Evolutionary conservation across 2,797 vertebrate species (phyloP).

Genomic region (Halcyon badia): DNA sequence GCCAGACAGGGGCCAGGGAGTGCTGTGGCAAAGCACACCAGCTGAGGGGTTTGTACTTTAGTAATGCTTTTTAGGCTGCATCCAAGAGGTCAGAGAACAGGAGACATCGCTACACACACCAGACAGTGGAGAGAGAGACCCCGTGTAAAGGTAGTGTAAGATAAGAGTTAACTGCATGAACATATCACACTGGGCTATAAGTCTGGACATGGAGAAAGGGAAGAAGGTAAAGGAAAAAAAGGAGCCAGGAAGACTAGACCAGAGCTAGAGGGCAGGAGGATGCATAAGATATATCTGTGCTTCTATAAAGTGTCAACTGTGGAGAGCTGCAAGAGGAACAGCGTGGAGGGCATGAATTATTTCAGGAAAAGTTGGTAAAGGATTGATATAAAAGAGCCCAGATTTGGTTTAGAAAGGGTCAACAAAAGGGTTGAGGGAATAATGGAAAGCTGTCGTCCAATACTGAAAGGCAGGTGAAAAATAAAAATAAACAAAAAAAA

Average conservation of each 20-base stretch:
- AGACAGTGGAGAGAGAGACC: neutral
- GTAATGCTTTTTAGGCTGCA: neutral
- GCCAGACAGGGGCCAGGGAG: accelerated
- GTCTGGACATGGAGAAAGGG: neutral
- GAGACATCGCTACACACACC: accelerated
- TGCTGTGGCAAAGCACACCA: neutral
- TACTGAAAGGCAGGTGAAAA: neutral
- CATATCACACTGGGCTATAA: neutral
- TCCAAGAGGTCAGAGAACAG: neutral
- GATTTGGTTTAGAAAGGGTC: neutral
- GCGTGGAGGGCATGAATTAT: accelerated
- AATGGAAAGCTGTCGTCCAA: neutral
- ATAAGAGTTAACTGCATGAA: neutral
- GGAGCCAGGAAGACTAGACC: neutral
- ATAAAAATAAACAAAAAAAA: neutral
- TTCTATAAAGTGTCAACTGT: neutral
- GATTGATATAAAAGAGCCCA: neutral
- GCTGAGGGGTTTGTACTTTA: neutral
- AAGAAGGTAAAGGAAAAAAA: neutral
- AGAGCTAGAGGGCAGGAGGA: neutral
- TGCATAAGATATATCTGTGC: neutral
- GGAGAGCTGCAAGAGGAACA: neutral
- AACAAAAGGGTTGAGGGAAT: neutral
- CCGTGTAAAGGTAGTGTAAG: neutral
- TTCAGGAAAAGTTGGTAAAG: neutral